phyloP scores from a whole-genome alignment of 2,888 invertebrate genomes.

The Tenthredo distinguenda region DNA sequence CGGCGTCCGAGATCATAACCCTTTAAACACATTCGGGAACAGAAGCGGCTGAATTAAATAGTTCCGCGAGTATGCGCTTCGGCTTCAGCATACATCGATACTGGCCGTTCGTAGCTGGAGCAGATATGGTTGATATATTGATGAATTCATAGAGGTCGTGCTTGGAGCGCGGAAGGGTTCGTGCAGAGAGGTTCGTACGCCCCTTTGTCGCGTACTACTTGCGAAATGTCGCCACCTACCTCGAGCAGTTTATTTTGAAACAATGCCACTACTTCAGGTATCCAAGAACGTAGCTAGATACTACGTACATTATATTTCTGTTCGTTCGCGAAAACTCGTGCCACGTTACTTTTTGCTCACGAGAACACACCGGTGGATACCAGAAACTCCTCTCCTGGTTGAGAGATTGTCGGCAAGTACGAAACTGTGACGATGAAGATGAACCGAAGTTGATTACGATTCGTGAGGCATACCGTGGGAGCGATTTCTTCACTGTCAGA shows the following conservation, averaged over 20 bases:
- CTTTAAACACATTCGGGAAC: slow-evolving; percentile 61
- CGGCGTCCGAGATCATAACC: slow-evolving; percentile 61
- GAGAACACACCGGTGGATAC: slow-evolving; percentile 6
- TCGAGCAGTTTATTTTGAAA: slow-evolving; percentile 65
- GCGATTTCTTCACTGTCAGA: slow-evolving; percentile 46
- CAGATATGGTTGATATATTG: slow-evolving; percentile 66
- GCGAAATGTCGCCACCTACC: slow-evolving; percentile 67
- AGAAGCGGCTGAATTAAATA: slow-evolving; percentile 64
- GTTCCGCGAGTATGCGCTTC: slow-evolving; percentile 60
- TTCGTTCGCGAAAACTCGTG: slow-evolving; percentile 30
- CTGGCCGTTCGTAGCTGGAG: slow-evolving; percentile 54
- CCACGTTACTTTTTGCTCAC: neutral
- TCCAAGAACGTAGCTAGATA: slow-evolving; percentile 6
- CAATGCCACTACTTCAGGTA: slow-evolving; percentile 42
- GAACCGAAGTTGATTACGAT: slow-evolving; percentile 42
- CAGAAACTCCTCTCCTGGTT: slow-evolving; percentile 7
- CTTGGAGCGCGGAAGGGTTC: slow-evolving; percentile 57
- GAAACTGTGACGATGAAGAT: slow-evolving; percentile 50
- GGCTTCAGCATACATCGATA: slow-evolving; percentile 54
- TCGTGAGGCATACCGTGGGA: slow-evolving; percentile 49
- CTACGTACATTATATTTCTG: slow-evolving; percentile 40
- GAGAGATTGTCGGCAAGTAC: slow-evolving; percentile 27
- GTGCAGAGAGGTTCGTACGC: slow-evolving; percentile 53
- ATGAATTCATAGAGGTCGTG: slow-evolving; percentile 66
- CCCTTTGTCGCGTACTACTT: slow-evolving; percentile 50